Percentiles rank a stretch among this genome's conserved stretches.
Conservation (phyloP, 2,113 vertebrate species). For the Cryptoleucopteryx plumbea region DNA sequence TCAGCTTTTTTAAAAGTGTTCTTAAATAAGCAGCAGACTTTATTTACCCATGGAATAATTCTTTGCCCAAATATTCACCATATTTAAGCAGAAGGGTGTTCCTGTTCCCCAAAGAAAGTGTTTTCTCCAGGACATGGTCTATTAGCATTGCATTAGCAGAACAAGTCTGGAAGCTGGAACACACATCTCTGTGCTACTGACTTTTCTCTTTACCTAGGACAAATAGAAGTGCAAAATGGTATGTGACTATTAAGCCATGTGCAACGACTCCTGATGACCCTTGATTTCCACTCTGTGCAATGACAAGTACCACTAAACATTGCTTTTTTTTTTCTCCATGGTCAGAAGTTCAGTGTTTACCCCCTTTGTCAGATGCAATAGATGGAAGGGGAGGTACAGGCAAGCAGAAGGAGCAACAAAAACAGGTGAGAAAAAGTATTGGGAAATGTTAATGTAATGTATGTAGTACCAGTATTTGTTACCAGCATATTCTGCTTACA, state of each 20-base stretch:
- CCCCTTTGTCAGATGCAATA: background rate
- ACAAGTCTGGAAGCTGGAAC: background rate
- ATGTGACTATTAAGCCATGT: background rate
- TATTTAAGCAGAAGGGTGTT: background rate
- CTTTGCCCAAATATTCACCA: background rate
- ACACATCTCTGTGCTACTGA: background rate
- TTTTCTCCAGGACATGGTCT: background rate
- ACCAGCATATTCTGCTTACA: background rate
- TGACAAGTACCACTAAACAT: background rate
- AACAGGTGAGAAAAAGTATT: background rate
- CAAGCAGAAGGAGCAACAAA: background rate
- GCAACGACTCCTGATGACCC: background rate
- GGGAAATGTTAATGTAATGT: background rate
- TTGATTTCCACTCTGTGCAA: background rate
- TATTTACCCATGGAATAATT: background rate
- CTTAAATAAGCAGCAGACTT: background rate
- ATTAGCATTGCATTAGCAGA: background rate
- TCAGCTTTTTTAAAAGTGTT: background rate
- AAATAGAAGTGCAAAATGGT: background rate
- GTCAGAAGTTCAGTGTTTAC: background rate
- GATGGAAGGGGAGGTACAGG: background rate
- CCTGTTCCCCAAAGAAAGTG: background rate
- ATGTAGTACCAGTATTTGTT: background rate
- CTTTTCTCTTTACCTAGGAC: background rate
- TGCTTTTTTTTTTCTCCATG: background rate